Evolutionary conservation across 2,888 invertebrate species (phyloP).

Genomic region (Pteria penguin): DNA sequence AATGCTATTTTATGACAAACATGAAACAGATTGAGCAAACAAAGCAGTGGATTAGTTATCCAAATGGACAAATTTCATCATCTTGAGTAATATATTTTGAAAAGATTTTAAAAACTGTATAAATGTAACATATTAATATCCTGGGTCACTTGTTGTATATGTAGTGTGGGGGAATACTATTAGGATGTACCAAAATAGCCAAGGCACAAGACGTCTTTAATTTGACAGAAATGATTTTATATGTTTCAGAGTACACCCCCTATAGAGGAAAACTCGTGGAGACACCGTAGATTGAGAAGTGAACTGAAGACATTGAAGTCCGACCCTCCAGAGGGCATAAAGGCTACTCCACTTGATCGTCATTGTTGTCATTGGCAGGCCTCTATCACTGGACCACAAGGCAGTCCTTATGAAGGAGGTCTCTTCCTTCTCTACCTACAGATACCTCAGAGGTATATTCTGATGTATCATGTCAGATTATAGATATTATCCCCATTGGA

Average conservation of each 20-base stretch:
- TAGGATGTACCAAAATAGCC: no score
- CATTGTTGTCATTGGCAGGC: slow-evolving; percentile 96
- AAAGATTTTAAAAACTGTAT: no score
- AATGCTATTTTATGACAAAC: no score
- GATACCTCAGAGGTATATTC: slow-evolving; percentile 84
- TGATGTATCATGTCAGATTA: background rate
- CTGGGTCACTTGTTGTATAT: no score
- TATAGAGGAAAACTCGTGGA: slow-evolving; percentile 88
- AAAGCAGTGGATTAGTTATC: no score
- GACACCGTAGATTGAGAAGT: slow-evolving; percentile 88
- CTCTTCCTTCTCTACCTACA: slow-evolving; percentile 94
- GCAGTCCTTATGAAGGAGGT: slow-evolving; percentile 96
- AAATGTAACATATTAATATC: no score
- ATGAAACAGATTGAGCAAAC: no score
- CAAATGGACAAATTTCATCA: no score
- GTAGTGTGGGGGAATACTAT: no score
- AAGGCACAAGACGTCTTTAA: no score
- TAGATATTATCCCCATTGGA: background rate
- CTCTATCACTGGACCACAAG: slow-evolving; percentile 92
- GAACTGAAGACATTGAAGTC: slow-evolving; percentile 84
- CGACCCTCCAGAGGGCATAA: slow-evolving; percentile 92
- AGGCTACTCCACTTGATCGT: slow-evolving; percentile 89
- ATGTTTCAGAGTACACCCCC: slow-evolving; percentile 78
- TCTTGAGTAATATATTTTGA: no score
- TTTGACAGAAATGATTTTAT: no score